Evolutionary conservation across 1,140 invertebrate genomes (phyloP), one percentile per base, ranked within the genome.

Genomic region (Protaetia brevitarsis): DNA sequence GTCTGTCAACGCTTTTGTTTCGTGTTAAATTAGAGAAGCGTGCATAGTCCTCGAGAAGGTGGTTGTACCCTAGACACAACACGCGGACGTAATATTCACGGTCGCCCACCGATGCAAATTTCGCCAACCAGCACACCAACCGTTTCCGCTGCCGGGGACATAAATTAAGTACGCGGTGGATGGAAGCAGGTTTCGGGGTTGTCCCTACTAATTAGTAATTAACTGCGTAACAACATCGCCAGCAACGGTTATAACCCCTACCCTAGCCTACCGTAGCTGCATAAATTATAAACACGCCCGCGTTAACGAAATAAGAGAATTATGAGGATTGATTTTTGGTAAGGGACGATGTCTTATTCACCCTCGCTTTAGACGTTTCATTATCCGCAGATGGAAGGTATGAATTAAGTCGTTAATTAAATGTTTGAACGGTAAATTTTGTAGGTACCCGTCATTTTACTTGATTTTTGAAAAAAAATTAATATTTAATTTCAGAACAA

Each of bases 161-260:
- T 51, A 51, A 51, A 51, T 51, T 51, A 51, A 34, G 31, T 16
- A 19, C 1, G 26, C 41, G 41, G 41, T 34, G 31, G 31, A 34
- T 34, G 31, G 31, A 34, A 34, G 41, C 41, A 51, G 41, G 41
- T 51, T 51, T 51, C 41, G 2, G 19, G 41, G 41, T 51, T 51
- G 41, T 51, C 41, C 41, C 41, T 51, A 51, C 41, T 51, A 51
- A 51, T 51, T 51, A 51, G 13, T 51, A 51, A 51, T 51, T 51
- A 51, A 51, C 13, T 51, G 19, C 41, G 41, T 51, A 51, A 19
- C 41, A 51, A 51, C 41, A 51, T 23, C 16, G 41, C 41, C 16
- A 10, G 16, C 41, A 23, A 23, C 16, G 41, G 41, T 51, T 51
- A 51, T 51, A 51, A 51, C 19, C 41, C 41, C 16, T 21, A n/a